A percentile compares a stretch with the other conserved stretches of the same genome.
These are phyloP conservation scores for Danio tinwini DNA, from an alignment of 2,797 vertebrate genomes.

Conservation along the genomic window DNA sequence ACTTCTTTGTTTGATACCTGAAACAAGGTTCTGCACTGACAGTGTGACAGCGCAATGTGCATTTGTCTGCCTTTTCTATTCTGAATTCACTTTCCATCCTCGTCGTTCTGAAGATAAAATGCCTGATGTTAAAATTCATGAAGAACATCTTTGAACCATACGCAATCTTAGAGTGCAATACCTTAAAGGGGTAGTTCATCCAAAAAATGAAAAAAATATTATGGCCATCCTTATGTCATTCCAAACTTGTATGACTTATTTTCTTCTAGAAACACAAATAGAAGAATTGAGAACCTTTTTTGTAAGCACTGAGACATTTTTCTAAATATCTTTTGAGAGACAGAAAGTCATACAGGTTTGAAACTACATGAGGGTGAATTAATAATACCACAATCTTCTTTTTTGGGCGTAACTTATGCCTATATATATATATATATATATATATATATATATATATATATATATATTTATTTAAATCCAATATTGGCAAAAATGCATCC, in stretches of 20 bases:
- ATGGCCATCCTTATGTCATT: not conserved
- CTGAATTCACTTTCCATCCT: not conserved
- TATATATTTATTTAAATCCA: not conserved
- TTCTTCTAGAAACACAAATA: not conserved
- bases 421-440: not conserved
- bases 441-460: not conserved
- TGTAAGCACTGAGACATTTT: not conserved
- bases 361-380: not conserved
- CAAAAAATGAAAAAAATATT: not conserved
- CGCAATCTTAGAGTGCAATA: not conserved
- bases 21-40: constrained; percentile 26
- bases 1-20: constrained; percentile 30
- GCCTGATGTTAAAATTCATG: constrained; percentile 21
- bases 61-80: constrained; percentile 20
- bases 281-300: not conserved
- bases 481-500: not conserved
- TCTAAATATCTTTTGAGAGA: not conserved
- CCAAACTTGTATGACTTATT: not conserved
- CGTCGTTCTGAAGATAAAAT: not conserved
- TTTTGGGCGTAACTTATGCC: not conserved
- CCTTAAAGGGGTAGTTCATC: constrained; percentile 6
- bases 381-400: not conserved
- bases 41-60: not conserved
- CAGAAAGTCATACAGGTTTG: not conserved
- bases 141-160: constrained; percentile 26